Evolutionary conservation across 2,113 vertebrate species (phyloP).

Genomic region (Sus scrofa): DNA sequence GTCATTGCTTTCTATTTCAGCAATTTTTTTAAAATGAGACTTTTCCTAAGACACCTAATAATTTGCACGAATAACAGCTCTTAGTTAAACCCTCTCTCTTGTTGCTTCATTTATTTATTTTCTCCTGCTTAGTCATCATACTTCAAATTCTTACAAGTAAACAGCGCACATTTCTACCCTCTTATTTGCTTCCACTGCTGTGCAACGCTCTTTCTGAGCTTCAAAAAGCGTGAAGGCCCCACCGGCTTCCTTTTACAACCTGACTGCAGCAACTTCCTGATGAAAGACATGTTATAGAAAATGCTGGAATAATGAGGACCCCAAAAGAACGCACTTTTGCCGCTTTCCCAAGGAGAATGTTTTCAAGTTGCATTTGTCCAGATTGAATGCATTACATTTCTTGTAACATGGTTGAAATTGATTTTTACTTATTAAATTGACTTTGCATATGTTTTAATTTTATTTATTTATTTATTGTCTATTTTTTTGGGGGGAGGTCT

Average conservation of each 20-base stretch:
- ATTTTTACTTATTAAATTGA: not conserved
- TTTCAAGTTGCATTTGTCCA: not conserved
- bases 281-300: not conserved
- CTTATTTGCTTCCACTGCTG: no score
- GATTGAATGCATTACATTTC: not conserved
- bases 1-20: not conserved
- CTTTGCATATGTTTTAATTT: not conserved
- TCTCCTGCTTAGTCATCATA: no score
- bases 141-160: not conserved
- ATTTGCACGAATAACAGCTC: not conserved
- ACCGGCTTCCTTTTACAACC: not conserved
- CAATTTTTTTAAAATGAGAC: not conserved
- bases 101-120: not conserved
- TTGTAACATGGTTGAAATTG: not conserved
- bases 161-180: rapidly evolving
- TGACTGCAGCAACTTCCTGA: rapidly evolving
- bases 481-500: no score
- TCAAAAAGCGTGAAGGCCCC: rapidly evolving
- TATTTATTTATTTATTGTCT: no score
- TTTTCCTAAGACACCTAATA: not conserved
- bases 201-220: rapidly evolving
- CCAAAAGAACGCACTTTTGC: rapidly evolving
- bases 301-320: not conserved
- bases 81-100: not conserved
- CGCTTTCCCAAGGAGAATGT: not conserved